Conservation (phyloP, 2,797 vertebrate species). For the Pangasius djambal region DNA sequence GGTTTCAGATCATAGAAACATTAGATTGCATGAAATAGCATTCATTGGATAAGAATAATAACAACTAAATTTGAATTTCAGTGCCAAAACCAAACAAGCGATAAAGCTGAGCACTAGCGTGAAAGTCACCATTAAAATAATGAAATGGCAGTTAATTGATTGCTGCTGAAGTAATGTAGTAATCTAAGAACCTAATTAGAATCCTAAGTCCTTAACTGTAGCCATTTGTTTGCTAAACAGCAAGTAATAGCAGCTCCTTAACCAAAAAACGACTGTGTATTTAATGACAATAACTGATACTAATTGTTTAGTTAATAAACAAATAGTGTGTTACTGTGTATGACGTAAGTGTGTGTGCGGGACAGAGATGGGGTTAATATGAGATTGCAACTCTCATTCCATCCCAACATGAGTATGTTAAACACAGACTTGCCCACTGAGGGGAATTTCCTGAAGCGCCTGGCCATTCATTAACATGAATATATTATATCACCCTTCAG, state of each 20-base stretch:
- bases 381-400: neutral
- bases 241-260: neutral
- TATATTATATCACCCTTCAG: slow-evolving; percentile 37
- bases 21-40: neutral
- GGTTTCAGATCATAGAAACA: neutral
- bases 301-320: neutral
- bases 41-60: neutral
- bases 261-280: neutral
- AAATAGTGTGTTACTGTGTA: neutral
- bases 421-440: neutral
- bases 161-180: neutral
- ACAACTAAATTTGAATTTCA: neutral
- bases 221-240: neutral
- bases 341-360: neutral
- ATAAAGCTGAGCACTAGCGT: neutral
- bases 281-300: neutral
- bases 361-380: neutral
- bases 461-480: slow-evolving; percentile 51
- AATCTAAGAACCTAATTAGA: neutral
- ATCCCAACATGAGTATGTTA: neutral
- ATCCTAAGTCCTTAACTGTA: neutral
- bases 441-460: slow-evolving; percentile 50
- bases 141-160: neutral
- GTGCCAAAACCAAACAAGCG: neutral
- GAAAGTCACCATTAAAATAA: neutral